Base-by-base conservation (phyloP, 2,888 invertebrate species). In the Lordiphosa andalusiaca region DNA sequence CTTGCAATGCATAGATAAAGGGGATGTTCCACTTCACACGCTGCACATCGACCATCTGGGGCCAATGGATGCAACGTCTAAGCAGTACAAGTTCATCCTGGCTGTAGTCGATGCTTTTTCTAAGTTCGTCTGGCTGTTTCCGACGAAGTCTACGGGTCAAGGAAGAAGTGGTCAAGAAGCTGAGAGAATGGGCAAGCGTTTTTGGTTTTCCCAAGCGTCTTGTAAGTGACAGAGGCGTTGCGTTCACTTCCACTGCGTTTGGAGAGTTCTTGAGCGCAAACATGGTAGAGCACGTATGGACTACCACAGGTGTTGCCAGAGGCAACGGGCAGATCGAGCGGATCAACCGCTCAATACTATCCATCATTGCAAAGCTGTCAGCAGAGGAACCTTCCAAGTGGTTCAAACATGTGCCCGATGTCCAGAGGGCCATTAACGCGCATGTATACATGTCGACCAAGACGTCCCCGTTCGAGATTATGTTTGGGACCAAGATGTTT, bases 11-110 rank as follows among this genome's bases (percentile, higher is more conserved):
- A 23, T 38, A 6, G 9, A 13, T 0, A 39, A 39, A 19, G 9
- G 9, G 4, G 71, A 65, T 0, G 30, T 41, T 2, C 87, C 87
- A 4, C 36, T 69, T 1, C 36, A 47, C 6, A 69, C 63, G 2
- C 25, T 67, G 25, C 57, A 55, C 12, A 19, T 60, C 3, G 57
- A 57, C 36, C 61, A 62, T 40, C 3, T 56, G 2, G 54, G 60
- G 3, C 48, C 54, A 1, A 48, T 58, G 48, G 42, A 58, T 35
- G 6, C 35, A 5, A 44, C 63, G 0, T 9, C 40, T 0, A 50
- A 59, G 10, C 42, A 42, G 23, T 64, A 59, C 7, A 64, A 64
- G 19, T 36, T 38, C 25, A 52, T 61, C 25, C 25, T 25, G 25
- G 16, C 25, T 19, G n/a, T 30, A 7, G 6, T 13, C 16, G 7